Evolutionary conservation across 2,113 vertebrate genomes (phyloP).

Genomic region (Lethenteron camtschaticum): DNA sequence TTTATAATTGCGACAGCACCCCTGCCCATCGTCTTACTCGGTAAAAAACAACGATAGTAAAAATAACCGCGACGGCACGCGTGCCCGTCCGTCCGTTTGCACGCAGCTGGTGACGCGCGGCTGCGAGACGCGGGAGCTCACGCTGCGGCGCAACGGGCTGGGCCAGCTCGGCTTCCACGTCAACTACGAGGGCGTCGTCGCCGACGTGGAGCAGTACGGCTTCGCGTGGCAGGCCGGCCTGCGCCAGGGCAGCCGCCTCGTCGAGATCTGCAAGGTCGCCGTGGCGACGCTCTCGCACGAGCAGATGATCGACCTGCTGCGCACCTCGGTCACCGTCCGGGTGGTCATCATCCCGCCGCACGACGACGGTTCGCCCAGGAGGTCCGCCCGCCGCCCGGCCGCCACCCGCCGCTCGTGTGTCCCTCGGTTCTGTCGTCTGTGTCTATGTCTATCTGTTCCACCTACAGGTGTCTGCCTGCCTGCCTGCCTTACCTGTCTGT

Average conservation of each 20-base stretch:
- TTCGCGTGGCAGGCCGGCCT: slow-evolving; percentile 85
- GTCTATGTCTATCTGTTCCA: no score
- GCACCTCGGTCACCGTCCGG: slow-evolving; percentile 75
- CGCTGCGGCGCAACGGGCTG: slow-evolving; percentile 61
- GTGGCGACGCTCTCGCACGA: slow-evolving; percentile 80
- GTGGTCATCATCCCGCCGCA: slow-evolving; percentile 81
- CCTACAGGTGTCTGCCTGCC: no score
- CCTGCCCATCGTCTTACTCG: neutral
- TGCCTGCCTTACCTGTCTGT: no score
- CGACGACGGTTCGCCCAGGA: slow-evolving; percentile 72
- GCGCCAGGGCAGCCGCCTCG: slow-evolving; percentile 69
- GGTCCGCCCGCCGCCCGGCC: slow-evolving; percentile 24
- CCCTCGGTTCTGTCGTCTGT: neutral
- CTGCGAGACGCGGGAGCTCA: slow-evolving; percentile 77
- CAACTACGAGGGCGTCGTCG: slow-evolving; percentile 88
- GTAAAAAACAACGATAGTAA: neutral
- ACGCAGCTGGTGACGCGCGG: slow-evolving; percentile 66
- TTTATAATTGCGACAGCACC: neutral
- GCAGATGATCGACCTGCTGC: slow-evolving; percentile 84
- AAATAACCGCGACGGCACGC: no score
- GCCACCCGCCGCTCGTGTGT: neutral
- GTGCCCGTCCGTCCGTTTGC: slow-evolving; percentile 3
- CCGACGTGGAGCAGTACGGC: slow-evolving; percentile 74
- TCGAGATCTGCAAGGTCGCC: slow-evolving; percentile 82
- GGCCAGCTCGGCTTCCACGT: slow-evolving; percentile 89